Percentiles rank a stretch among this genome's conserved stretches.
phyloP scores from a whole-genome alignment of 2,797 vertebrate genomes.

The Hyperoplus immaculatus region DNA sequence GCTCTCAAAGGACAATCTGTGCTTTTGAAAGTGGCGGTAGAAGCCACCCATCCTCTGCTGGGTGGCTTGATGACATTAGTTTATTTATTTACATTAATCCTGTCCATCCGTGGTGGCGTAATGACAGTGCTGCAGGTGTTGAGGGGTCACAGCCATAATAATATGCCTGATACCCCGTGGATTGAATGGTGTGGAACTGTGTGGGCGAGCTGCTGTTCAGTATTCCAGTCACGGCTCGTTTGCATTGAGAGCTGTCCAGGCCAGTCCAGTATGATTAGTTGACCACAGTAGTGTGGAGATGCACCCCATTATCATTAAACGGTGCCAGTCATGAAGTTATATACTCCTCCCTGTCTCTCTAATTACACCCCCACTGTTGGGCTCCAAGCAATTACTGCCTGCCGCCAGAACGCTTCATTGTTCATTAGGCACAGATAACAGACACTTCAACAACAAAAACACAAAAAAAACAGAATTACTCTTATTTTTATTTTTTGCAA shows the following conservation, averaged over 20 bases:
- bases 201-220: conserved; percentile 70
- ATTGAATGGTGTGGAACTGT: conserved; percentile 65
- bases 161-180: conserved; percentile 70
- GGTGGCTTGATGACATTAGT: conserved; percentile 58
- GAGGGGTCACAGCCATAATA: conserved; percentile 75
- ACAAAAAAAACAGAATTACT: conserved; percentile 57
- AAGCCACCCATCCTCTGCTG: conserved; percentile 13
- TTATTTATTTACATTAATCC: conserved; percentile 76
- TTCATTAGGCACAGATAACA: conserved; percentile 79
- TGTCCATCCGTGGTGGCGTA: conserved; percentile 71
- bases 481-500: conserved; percentile 23
- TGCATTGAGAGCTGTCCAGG: conserved; percentile 74
- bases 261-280: conserved; percentile 83
- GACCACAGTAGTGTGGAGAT: conserved; percentile 79
- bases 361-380: conserved; percentile 83
- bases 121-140: conserved; percentile 77
- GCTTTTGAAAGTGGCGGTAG: conserved; percentile 24
- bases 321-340: conserved; percentile 80
- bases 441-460: conserved; percentile 78
- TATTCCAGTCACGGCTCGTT: conserved; percentile 82
- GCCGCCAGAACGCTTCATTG: conserved; percentile 75
- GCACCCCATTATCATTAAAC: conserved; percentile 84
- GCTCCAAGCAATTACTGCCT: conserved; percentile 80
- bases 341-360: conserved; percentile 77
- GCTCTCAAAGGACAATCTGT: conserved; percentile 38